Conservation (phyloP, 2,113 vertebrate genomes). For the Grammomys surdaster region DNA sequence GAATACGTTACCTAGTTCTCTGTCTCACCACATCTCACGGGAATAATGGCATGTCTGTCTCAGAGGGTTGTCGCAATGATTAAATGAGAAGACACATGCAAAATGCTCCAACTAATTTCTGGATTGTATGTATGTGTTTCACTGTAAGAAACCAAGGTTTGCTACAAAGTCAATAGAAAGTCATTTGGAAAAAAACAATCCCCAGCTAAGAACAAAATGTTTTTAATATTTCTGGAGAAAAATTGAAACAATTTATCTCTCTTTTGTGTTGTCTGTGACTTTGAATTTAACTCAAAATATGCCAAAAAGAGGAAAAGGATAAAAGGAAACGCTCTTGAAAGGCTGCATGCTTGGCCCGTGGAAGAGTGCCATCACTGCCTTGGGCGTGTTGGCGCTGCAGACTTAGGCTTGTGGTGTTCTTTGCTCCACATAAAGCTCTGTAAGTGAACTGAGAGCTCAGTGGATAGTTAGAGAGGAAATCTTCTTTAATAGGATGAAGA, state of each 20-base stretch:
- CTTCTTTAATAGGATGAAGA: slow-evolving; percentile 31
- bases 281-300: slow-evolving; percentile 24
- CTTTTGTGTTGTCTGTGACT: neutral
- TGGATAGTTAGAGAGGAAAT: slow-evolving; percentile 9
- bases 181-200: neutral
- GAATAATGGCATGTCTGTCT: neutral
- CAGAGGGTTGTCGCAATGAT: neutral
- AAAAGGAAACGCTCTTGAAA: neutral
- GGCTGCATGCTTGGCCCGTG: neutral
- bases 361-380: too few species aligned
- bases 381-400: neutral
- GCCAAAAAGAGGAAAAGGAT: neutral
- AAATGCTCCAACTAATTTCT: neutral
- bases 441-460: slow-evolving; percentile 47
- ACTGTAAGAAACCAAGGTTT: neutral
- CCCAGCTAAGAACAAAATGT: neutral
- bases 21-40: too few species aligned
- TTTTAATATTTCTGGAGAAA: slow-evolving; percentile 2
- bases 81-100: neutral
- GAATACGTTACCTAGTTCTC: neutral
- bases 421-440: slow-evolving; percentile 44
- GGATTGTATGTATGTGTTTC: neutral
- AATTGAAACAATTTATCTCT: neutral
- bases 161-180: neutral
- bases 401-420: slow-evolving; percentile 52